Percentiles rank a stretch among this genome's conserved stretches.
Conservation (phyloP, 2,797 vertebrate genomes). For the Sparus aurata region DNA sequence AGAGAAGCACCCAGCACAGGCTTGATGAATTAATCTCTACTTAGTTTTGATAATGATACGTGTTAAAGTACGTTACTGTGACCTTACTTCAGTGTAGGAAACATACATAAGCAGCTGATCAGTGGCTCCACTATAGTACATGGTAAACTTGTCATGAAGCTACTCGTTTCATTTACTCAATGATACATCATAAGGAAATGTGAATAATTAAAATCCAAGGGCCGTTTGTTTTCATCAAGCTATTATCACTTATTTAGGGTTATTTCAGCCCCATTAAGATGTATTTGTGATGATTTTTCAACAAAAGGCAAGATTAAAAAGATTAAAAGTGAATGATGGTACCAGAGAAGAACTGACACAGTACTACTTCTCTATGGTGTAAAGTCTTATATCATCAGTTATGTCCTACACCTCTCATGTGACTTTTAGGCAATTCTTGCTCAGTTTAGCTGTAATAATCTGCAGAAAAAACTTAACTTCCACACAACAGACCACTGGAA, state of each 20-base stretch:
- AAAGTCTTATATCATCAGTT: neutral
- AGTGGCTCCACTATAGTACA: neutral
- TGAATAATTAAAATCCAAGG: neutral
- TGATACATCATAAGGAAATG: neutral
- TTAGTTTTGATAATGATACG: constrained; percentile 6
- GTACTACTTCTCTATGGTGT: neutral
- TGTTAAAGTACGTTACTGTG: neutral
- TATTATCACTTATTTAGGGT: no score
- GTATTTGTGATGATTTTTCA: neutral
- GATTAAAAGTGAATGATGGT: neutral
- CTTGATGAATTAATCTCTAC: neutral
- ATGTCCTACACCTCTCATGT: neutral
- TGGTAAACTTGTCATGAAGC: no score
- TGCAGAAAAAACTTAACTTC: neutral
- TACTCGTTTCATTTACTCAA: no score
- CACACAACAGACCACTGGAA: neutral
- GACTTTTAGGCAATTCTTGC: neutral
- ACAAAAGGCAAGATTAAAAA: no score
- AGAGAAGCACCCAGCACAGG: constrained; percentile 23
- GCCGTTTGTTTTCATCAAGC: no score
- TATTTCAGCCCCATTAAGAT: neutral
- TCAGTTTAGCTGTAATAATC: constrained; percentile 12
- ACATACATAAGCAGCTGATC: neutral
- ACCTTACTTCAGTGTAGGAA: neutral
- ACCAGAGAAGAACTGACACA: constrained; percentile 3